These are phyloP conservation scores for Lacerta agilis DNA, from an alignment of 2,797 vertebrate genomes.

Conservation along the genomic window DNA sequence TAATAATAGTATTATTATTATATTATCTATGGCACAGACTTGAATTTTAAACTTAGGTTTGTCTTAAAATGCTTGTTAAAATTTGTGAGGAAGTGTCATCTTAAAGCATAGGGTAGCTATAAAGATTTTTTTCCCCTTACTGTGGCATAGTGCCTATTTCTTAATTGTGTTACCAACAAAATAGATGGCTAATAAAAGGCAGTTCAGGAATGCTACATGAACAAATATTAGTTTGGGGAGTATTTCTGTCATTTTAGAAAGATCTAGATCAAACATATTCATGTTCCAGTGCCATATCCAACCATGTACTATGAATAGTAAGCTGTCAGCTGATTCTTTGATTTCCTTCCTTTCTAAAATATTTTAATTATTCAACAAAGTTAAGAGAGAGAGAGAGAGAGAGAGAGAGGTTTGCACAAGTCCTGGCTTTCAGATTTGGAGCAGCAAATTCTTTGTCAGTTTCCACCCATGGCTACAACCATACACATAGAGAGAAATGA, in stretches of 20 bases:
- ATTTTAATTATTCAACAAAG: no score
- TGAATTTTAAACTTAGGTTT: background rate
- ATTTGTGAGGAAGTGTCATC: background rate
- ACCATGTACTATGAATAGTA: no score
- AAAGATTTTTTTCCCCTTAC: constrained; percentile 54
- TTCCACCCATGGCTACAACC: background rate
- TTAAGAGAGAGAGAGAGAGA: no score
- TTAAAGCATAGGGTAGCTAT: constrained; percentile 53
- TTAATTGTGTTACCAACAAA: constrained; percentile 61
- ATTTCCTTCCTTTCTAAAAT: no score
- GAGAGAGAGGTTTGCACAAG: background rate
- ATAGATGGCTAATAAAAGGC: constrained; percentile 57
- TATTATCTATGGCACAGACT: background rate
- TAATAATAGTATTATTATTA: background rate
- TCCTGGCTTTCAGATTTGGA: background rate
- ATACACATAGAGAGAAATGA: background rate
- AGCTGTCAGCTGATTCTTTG: no score
- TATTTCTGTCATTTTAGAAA: background rate
- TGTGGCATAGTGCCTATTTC: constrained; percentile 58
- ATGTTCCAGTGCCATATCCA: no score
- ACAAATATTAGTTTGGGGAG: background rate
- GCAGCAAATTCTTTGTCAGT: background rate
- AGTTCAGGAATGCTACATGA: background rate
- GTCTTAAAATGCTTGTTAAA: constrained; percentile 2
- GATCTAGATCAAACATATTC: no score